Conservation (phyloP, 2,113 vertebrate species). For the Galemys pyrenaicus region DNA sequence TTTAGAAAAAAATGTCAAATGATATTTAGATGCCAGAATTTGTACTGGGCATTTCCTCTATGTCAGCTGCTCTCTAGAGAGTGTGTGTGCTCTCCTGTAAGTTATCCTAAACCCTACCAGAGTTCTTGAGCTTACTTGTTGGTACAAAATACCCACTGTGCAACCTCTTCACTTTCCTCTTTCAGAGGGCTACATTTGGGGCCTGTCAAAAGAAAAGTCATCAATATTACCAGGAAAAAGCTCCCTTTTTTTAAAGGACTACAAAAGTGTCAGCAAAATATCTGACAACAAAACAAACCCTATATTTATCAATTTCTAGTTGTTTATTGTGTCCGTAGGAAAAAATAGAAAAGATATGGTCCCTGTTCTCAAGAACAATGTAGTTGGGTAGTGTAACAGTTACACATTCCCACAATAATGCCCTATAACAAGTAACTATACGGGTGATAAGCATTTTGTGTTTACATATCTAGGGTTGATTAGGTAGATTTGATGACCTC, state of each 20-base stretch:
- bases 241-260: constrained; percentile 27
- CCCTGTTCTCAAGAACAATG: neutral
- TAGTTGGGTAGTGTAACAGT: neutral
- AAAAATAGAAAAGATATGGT: neutral
- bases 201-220: neutral
- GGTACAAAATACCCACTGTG: neutral
- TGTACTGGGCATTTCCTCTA: neutral
- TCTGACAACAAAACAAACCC: neutral
- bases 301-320: neutral
- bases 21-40: constrained; percentile 37
- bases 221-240: constrained; percentile 2
- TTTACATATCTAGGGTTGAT: neutral
- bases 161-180: neutral
- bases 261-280: neutral
- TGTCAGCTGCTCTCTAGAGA: constrained; percentile 36
- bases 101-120: neutral
- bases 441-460: neutral
- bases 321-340: neutral
- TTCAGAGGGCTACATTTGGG: neutral
- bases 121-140: neutral
- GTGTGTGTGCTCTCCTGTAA: neutral
- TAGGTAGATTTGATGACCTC: neutral
- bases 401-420: neutral
- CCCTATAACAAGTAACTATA: neutral
- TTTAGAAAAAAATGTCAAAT: constrained; percentile 59